Conservation (phyloP, 2,113 vertebrate genomes). For the Todiramphus chloris region DNA sequence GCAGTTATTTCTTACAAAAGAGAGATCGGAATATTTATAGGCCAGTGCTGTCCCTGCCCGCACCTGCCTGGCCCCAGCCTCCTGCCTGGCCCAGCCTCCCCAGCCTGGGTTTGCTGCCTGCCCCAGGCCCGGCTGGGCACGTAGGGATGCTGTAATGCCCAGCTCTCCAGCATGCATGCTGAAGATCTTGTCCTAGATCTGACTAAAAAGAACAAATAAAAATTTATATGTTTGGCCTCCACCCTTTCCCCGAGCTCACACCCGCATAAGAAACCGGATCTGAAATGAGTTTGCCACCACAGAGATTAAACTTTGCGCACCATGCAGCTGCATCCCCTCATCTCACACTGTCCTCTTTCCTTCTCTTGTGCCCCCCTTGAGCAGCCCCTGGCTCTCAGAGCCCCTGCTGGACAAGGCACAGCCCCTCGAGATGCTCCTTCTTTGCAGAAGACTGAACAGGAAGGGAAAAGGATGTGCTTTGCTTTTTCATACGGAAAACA, state of each 20-base stretch:
- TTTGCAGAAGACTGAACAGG: fast-evolving
- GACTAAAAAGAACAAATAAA: not conserved
- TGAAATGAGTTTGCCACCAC: not conserved
- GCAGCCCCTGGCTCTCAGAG: not conserved
- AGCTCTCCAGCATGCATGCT: fast-evolving
- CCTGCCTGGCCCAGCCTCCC: not conserved
- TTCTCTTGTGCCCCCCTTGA: not conserved
- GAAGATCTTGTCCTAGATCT: not conserved
- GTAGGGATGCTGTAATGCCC: not conserved
- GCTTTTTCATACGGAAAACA: not conserved
- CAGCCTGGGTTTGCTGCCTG: not conserved
- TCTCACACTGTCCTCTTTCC: not conserved
- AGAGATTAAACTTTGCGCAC: fast-evolving
- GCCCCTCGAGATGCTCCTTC: not conserved
- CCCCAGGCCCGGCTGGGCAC: not conserved
- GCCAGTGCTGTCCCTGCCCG: not conserved
- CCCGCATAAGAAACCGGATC: not conserved
- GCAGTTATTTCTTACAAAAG: not conserved
- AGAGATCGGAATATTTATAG: not conserved
- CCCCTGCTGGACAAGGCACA: not conserved
- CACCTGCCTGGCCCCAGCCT: too few species aligned
- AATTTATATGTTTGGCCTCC: not conserved
- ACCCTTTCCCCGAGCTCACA: not conserved
- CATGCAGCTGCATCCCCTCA: fast-evolving
- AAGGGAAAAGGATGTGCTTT: not conserved